A percentile compares a stretch with the other conserved stretches of the same genome.
Conservation (phyloP, 2,888 invertebrate species). For the Watsonalla cultraria region DNA sequence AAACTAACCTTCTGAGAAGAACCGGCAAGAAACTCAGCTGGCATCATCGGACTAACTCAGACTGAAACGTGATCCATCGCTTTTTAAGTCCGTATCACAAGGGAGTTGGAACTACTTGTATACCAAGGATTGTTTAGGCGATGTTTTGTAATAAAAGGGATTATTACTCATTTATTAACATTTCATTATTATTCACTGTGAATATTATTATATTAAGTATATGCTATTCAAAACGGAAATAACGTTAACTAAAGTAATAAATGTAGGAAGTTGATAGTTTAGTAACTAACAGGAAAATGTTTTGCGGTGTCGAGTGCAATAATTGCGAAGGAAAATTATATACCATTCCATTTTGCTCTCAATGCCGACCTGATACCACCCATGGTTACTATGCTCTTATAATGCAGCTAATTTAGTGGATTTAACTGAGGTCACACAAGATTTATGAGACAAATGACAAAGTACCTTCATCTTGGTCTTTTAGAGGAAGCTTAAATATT, state of each 20-base stretch:
- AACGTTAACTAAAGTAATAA: not conserved
- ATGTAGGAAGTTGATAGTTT: not conserved
- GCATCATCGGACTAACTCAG: too few relatives aligned
- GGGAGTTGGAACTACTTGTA: too few relatives aligned
- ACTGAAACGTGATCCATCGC: too few relatives aligned
- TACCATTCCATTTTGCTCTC: not conserved
- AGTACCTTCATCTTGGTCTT: not conserved
- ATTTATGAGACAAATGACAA: not conserved
- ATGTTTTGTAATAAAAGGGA: too few relatives aligned
- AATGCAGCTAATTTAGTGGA: not conserved
- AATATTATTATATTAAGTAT: too few relatives aligned
- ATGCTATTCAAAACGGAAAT: not conserved
- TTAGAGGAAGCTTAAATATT: not conserved
- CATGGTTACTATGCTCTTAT: not conserved
- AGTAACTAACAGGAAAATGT: not conserved
- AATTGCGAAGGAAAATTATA: constrained; percentile 2
- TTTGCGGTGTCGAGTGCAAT: not conserved
- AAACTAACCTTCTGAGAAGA: too few relatives aligned
- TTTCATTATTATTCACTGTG: too few relatives aligned
- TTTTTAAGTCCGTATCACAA: too few relatives aligned
- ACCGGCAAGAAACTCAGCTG: too few relatives aligned
- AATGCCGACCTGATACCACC: not conserved
- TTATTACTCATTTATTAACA: too few relatives aligned
- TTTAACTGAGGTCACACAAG: not conserved
- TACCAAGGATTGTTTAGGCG: too few relatives aligned